Conservation (phyloP, 2,797 vertebrate species). For the Carduelis carduelis region DNA sequence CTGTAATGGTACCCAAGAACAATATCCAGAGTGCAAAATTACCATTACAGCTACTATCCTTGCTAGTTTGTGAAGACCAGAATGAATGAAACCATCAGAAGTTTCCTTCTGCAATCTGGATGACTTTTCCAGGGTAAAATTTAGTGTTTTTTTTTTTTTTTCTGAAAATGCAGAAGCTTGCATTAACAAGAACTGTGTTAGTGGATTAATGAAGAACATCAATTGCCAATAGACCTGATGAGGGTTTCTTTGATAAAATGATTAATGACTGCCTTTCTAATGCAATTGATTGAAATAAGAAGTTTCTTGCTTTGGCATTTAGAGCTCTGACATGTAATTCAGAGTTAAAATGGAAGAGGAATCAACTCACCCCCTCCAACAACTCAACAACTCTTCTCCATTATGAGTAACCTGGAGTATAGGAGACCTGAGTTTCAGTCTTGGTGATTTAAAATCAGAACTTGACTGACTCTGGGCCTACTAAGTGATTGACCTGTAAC, state of each 20-base stretch:
- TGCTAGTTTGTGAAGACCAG: neutral
- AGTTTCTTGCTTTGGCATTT: neutral
- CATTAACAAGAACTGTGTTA: neutral
- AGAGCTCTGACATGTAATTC: neutral
- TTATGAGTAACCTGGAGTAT: neutral
- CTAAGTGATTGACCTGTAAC: neutral
- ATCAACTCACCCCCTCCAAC: neutral
- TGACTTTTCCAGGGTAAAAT: neutral
- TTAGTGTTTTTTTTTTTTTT: neutral
- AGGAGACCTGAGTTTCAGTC: neutral
- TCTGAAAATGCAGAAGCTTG: neutral
- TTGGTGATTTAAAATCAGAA: neutral
- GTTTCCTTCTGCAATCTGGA: neutral
- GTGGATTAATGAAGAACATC: neutral
- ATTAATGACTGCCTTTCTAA: neutral
- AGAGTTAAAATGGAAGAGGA: neutral
- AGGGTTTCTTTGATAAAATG: neutral
- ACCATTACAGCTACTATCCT: neutral
- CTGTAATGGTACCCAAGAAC: neutral
- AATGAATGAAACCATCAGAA: neutral
- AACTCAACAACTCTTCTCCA: neutral
- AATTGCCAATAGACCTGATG: neutral
- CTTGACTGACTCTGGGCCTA: neutral
- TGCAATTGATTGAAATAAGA: neutral
- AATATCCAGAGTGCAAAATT: neutral